Base-by-base conservation (phyloP, 1,140 invertebrate genomes). In the Drosophila azteca region DNA sequence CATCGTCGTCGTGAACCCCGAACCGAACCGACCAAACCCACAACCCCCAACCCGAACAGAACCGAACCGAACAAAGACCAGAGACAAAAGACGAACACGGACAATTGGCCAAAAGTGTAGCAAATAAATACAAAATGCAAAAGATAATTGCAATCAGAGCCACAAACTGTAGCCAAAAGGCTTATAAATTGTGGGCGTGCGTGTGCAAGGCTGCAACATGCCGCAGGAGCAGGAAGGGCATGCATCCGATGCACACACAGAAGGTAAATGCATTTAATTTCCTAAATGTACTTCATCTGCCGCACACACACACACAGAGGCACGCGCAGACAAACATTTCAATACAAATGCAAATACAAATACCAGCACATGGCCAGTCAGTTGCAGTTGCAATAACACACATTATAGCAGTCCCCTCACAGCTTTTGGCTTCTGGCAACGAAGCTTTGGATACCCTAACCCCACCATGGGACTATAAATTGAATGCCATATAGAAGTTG, bases 101-200 rank as follows among this genome's bases (percentile, higher is more conserved):
- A 88, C 83, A 88, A 88, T 83, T 88, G 82, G 65, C 50, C 74
- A 74, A 87, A 67, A 88, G 83, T 88, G 83, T 88, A 88, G 79
- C 83, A 88, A 88, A 88, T 88, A 88, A 88, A 88, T 88, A 83
- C 79, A 88, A 88, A 88, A 88, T 88, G 73, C 83, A 88, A 70
- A 79, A 83, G 83, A 88, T 88, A 88, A 88, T 88, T 88, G 83
- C 83, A 88, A 79, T 88, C 79, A 83, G 79, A 88, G 79, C 76
- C 83, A 83, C 83, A 88, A 83, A 88, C 76, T 87, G 82, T 88
- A 69, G 82, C 82, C 83, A 83, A 83, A 83, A 77, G 83, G 83
- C 83, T 88, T 88, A 83, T 83, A 83, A 87, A 83, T 83, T 88
- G 83, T 77, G 83, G 83, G 67, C 50, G 74, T 68, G 59, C 22